Base-by-base conservation (phyloP, 1,140 invertebrate species). In the Drosophila lowei region DNA sequence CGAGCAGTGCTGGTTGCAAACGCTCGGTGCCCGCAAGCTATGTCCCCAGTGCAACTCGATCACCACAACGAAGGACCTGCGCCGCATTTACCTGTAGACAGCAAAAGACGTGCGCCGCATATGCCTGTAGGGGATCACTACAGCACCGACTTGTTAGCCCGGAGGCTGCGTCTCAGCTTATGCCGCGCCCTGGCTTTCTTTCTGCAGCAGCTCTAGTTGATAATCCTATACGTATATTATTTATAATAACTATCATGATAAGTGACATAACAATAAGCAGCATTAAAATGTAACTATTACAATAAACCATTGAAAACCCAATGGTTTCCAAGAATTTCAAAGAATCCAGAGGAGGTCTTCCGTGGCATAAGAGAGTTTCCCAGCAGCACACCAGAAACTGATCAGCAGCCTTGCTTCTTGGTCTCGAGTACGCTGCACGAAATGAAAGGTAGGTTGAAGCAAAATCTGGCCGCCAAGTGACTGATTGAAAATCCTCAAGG, bases 31-130 rank as follows among this genome's bases (percentile, higher is more conserved):
- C 0, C 98, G 98, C 92, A 98, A 98, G 88, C 93, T 98, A 21
- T 99, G 97, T 92, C 97, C 97, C 0, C 97, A 98, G 90, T 98
- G 97, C 92, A 98, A 98, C 92, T 96, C 97, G 92, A 98, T 98
- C 73, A 98, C 97, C 38, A 96, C 97, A 3, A 95, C 97, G 16
- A 93, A 95, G 66, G 97, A 98, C 92, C 92, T 98, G 54, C 93
- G 97, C 70, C 93, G 96, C 79, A 97, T 98, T 90, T 98, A 97
- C 91, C 95, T 98, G 93, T 98, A 93, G 95, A 67, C 50, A 28
- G 15, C 38, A n/a, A 18, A 34, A 5, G 96, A 98, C 92, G 92
- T 98, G 52, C 92, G 97, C 72, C 93, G 95, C 79, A 97, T 98
- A 90, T 98, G 97, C 91, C 95, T 98, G 93, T 98, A 93, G 65